Conservation (phyloP, 2,797 vertebrate genomes). For the Hipposideros larvatus region DNA sequence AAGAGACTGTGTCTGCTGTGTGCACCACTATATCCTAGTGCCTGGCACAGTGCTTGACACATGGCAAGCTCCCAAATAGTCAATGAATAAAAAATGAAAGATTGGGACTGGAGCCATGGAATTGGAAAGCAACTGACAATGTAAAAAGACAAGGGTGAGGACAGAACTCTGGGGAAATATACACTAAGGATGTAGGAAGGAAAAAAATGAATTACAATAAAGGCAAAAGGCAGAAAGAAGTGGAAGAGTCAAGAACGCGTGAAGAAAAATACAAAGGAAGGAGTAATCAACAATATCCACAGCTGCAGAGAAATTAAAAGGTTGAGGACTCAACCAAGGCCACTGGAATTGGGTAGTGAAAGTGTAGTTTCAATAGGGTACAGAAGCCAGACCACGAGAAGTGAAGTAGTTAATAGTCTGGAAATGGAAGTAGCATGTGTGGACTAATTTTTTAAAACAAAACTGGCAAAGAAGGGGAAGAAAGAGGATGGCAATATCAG, state of each 20-base stretch:
- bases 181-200: neutral
- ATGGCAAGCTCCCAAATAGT: neutral
- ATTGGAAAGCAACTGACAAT: neutral
- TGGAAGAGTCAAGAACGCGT: neutral
- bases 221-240: neutral
- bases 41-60: neutral
- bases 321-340: neutral
- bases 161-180: neutral
- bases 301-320: neutral
- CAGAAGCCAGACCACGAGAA: neutral
- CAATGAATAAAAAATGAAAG: neutral
- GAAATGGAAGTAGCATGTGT: neutral
- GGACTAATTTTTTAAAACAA: neutral
- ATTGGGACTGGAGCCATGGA: neutral
- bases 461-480: neutral
- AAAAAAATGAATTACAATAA: neutral
- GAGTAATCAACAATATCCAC: neutral
- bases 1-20: neutral
- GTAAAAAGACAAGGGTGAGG: neutral
- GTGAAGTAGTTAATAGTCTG: neutral
- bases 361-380: neutral
- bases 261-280: neutral
- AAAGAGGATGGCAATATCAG: neutral
- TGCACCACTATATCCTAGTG: neutral
- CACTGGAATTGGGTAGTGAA: neutral